Evolutionary conservation across 1,140 invertebrate genomes (phyloP), one percentile per base, ranked within the genome.

Genomic region (Meloidogyne hapla): DNA sequence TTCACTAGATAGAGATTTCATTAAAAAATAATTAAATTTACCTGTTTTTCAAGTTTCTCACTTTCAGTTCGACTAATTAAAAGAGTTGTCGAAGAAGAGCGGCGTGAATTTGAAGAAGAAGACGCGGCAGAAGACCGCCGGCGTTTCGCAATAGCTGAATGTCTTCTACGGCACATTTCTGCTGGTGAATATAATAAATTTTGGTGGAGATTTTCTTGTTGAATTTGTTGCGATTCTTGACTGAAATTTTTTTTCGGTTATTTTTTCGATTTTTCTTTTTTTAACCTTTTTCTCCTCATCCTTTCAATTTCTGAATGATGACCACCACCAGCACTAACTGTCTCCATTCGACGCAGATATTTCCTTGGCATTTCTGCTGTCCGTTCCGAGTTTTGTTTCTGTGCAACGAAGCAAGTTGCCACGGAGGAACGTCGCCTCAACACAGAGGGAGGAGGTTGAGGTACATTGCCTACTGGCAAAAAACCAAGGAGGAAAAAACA

Each of bases 341-440:
- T 69, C 28, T 69, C 68, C 68, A 69, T 69, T 28, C 68, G 38
- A 28, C 68, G 68, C 38, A 69, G n/a, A 69, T 42, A 21, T 45
- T 61, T 45, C n/a, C n/a, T 45, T 69, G 12, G 42, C 33, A 42
- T n/a, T 21, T 61, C 68, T 25, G 25, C 9, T 28, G 68, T 69
- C 28, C 21, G 33, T 5, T 40, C n/a, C 66, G 33, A 61, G 38
- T 25, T 18, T 40, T 69, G 68, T 26, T 56, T 56, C 48, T 56
- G 18, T 9, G 38, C 23, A 42, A 45, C 63, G 56, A 73, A 73
- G 18, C 42, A 63, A 2, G 70, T 64, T 28, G 56, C 70, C 8
- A 28, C 70, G 23, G 70, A 73, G 23, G 70, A 73, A 15, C 70
- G 70, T 73, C 70, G 26, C 70, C 70, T 33, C 26, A 73, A 61